Percentiles rank a stretch among this genome's conserved stretches.
phyloP scores from a whole-genome alignment of 2,888 invertebrate genomes.

The Epiblema foenella region DNA sequence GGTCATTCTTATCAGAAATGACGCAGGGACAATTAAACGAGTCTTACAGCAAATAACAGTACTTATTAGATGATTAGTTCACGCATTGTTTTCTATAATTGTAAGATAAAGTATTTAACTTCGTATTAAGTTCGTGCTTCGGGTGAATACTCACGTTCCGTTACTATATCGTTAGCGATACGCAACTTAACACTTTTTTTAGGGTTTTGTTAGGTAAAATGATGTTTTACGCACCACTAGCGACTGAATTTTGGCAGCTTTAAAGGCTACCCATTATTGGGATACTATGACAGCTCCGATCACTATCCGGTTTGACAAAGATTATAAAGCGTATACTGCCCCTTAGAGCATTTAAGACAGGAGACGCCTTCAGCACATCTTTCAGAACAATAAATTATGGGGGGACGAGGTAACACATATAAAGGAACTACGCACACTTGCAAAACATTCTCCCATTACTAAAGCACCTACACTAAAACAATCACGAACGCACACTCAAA shows the following conservation, averaged over 20 bases:
- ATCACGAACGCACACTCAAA: no score
- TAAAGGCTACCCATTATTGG: background rate
- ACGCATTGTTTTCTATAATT: constrained; percentile 32
- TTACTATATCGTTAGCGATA: constrained; percentile 12
- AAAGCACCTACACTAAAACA: no score
- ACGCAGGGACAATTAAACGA: constrained; percentile 36
- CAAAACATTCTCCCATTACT: no score
- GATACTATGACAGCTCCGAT: background rate
- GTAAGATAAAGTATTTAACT: constrained; percentile 37
- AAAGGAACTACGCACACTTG: no score
- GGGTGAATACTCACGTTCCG: constrained; percentile 40
- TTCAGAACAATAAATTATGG: no score
- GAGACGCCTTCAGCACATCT: no score
- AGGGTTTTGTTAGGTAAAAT: constrained; percentile 10
- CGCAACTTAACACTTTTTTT: constrained; percentile 9
- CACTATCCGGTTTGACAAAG: background rate
- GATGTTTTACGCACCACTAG: constrained; percentile 13
- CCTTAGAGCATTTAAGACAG: no score
- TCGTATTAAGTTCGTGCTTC: constrained; percentile 29
- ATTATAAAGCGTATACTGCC: background rate
- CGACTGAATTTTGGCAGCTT: constrained; percentile 40
- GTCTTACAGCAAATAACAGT: constrained; percentile 41
- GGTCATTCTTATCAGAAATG: background rate
- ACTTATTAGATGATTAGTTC: constrained; percentile 39
- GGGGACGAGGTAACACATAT: no score